These are phyloP conservation scores for Drosophila nikananu DNA, from an alignment of 1,140 invertebrate genomes.

Conservation along the genomic window DNA sequence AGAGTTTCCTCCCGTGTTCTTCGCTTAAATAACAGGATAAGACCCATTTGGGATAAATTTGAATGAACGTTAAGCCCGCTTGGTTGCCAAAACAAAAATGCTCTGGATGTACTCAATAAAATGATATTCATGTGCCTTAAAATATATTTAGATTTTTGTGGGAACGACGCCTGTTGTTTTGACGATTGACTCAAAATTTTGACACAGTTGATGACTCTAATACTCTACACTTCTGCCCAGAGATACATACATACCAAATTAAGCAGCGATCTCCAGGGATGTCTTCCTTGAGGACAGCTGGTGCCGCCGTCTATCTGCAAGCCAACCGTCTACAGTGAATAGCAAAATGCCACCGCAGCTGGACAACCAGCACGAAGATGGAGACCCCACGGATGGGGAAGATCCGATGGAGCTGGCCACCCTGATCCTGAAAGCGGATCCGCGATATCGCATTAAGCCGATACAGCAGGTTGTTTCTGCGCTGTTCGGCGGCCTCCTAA, in stretches of 20 bases:
- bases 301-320: slow-evolving; percentile 6
- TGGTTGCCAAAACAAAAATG: slow-evolving; percentile 1
- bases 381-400: neutral
- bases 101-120: slow-evolving; percentile 13
- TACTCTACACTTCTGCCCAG: slow-evolving; percentile 4
- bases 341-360: slow-evolving; percentile 38
- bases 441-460: slow-evolving; percentile 91
- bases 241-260: slow-evolving; percentile 13
- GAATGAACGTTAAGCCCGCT: neutral
- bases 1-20: neutral
- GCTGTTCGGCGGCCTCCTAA: slow-evolving; percentile 94
- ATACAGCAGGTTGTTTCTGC: slow-evolving; percentile 95
- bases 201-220: neutral
- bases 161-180: neutral
- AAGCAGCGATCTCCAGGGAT: slow-evolving; percentile 17
- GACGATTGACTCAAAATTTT: slow-evolving; percentile 3
- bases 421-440: slow-evolving; percentile 87
- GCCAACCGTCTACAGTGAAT: neutral
- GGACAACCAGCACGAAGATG: neutral
- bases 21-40: neutral
- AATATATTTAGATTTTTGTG: neutral
- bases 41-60: neutral
- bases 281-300: slow-evolving; percentile 13
- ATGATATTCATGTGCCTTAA: slow-evolving; percentile 7
- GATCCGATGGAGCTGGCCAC: slow-evolving; percentile 37